Evolutionary conservation across 2,113 vertebrate genomes (phyloP), one percentile per base, ranked within the genome.

Genomic region (Xiphorhynchus elegans): DNA sequence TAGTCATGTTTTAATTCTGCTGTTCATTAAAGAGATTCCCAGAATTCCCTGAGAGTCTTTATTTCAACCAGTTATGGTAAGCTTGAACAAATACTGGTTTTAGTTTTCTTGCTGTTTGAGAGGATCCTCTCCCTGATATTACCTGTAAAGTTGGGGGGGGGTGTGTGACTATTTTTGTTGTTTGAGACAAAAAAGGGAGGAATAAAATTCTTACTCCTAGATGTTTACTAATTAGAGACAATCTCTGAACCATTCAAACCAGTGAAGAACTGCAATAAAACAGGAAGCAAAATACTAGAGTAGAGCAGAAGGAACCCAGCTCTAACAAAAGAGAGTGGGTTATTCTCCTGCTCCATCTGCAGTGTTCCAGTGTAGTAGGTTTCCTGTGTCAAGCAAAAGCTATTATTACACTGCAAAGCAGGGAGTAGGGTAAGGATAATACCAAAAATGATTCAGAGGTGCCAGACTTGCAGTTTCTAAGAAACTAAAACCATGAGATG

Each of bases 361-460:
- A 97, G 90, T 56, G 80, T 80, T 95, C 93, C 95, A 88, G 86
- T 84, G 88, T 88, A 93, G 95, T 90, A 91, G 63, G 85, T 91
- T 96, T 96, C 95, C 79, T 90, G 85, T 96, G 92, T 95, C 92
- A 94, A 95, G 77, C 9, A 17, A 92, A 95, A 96, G 85, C 95
- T 96, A 91, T 97, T 96, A 96, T 96, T 96, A 96, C 95, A 93
- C 69, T 86, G 92, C 85, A 92, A 89, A 95, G 90, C 78, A 91
- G 91, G 83, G 85, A 95, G 77, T 26, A 95, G 47, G 93, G 95
- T 74, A 94, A 96, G 90, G 95, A 96, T 95, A 95, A 96, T 49
- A 96, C 85, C 91, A 92, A 94, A 90, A 93, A 92, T 78, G 92
- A 96, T 93, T 95, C 92, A 93, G 85, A 96, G 92, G 90, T 94